A percentile compares a stretch with the other conserved stretches of the same genome.
Evolutionary conservation across 2,888 invertebrate genomes (phyloP).

Genomic region (Tetramorium bicarinatum): DNA sequence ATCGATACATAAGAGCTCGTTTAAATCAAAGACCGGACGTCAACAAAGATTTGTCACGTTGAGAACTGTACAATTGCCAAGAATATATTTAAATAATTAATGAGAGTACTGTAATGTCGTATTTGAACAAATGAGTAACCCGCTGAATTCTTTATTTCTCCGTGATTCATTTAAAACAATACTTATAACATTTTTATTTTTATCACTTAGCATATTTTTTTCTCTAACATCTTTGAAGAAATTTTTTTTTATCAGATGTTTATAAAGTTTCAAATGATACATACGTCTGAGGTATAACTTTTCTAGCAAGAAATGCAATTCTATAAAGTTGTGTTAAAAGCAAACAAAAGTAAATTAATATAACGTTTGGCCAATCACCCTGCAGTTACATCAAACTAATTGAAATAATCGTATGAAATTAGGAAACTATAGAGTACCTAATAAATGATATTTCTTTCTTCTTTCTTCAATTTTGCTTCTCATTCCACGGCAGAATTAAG

Average conservation of each 20-base stretch:
- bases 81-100: slow-evolving; percentile 7
- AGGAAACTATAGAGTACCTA: neutral
- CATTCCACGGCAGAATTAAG: slow-evolving; percentile 12
- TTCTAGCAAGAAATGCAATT: neutral
- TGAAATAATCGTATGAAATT: slow-evolving; percentile 28
- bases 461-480: neutral
- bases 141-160: neutral
- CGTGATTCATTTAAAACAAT: neutral
- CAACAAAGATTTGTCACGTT: neutral
- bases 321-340: neutral
- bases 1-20: neutral
- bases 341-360: neutral
- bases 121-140: neutral
- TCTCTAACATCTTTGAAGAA: neutral
- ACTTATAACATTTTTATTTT: neutral
- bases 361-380: neutral
- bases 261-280: neutral
- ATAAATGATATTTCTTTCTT: slow-evolving; percentile 15
- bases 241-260: neutral
- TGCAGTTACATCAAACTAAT: neutral
- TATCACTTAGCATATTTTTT: neutral
- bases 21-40: neutral
- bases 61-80: neutral
- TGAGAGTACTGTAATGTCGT: neutral
- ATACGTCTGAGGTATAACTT: neutral